Base-by-base conservation (phyloP, 2,888 invertebrate genomes). In the Ophion obscuratus region DNA sequence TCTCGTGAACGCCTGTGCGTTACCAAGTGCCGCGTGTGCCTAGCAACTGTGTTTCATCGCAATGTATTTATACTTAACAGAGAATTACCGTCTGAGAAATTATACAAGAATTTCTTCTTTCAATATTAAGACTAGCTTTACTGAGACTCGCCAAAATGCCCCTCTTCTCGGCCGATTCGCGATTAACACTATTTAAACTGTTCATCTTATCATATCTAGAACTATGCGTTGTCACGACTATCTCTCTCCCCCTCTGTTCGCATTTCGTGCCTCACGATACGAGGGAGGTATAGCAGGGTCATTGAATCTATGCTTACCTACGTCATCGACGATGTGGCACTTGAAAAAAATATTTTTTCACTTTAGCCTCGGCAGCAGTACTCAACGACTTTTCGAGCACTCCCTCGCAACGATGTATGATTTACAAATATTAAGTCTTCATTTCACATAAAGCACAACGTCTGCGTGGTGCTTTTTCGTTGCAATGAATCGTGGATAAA, bases 71-170 rank as follows among this genome's bases (percentile, higher is more conserved):
- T 11, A 44, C 31, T 17, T 24, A 44, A 47, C 31, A 36, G 44
- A 44, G 10, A 44, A 9, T 44, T 10, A 44, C 44, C 27, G 27
- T 64, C 9, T 64, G 20, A 31, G 24, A 44, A 44, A 44, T 44
- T 10, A 57, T 24, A 36, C 27, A 31, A 76, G 36, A 44, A 47
- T 73, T 73, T 74, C 61, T 68, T 83, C 31, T 83, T 73, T 47
- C 83, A 83, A 83, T 83, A 79, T 83, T 78, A 71, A 78, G 36
- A 61, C 61, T 83, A 74, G 78, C 57, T 78, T 36, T 68, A 44
- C 36, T 77, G 36, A 53, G 20, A 24, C 44, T 61, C 20, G 61
- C 62, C 7, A 75, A 68, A n/a, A 36, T n/a, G 10, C 24, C 27
- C 20, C 47, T 36, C 57, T 67, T 53, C 57, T 31, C 70, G 70